A percentile compares a stretch with the other conserved stretches of the same genome.
phyloP scores from a whole-genome alignment of 2,888 invertebrate genomes.

The Rhopalosiphum nymphaeae region DNA sequence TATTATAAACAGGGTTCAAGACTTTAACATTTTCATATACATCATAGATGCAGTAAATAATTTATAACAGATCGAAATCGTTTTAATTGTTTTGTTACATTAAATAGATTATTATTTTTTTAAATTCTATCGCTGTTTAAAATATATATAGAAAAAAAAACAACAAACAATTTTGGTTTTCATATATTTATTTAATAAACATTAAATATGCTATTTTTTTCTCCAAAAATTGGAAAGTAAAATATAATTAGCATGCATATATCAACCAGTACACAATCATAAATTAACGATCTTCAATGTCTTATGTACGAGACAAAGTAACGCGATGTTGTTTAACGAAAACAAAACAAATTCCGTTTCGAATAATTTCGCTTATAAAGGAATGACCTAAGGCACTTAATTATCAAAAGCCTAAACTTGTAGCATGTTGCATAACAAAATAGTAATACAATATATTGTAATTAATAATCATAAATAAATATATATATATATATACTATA shows the following conservation, averaged over 20 bases:
- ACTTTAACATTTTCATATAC: no score
- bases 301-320: slow-evolving; percentile 46
- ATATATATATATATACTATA: not conserved
- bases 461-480: slow-evolving; percentile 27
- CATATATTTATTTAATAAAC: slow-evolving; percentile 62
- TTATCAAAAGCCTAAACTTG: slow-evolving; percentile 59
- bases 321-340: slow-evolving; percentile 49
- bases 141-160: not conserved
- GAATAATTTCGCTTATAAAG: slow-evolving; percentile 55
- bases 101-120: not conserved
- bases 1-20: not conserved
- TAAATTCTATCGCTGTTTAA: not conserved
- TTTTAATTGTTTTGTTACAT: not conserved
- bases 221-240: slow-evolving; percentile 44
- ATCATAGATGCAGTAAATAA: no score
- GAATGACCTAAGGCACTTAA: slow-evolving; percentile 65
- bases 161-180: slow-evolving; percentile 22
- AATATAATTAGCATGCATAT: slow-evolving; percentile 63
- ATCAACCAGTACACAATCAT: slow-evolving; percentile 56
- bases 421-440: slow-evolving; percentile 50
- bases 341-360: slow-evolving; percentile 42
- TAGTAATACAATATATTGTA: slow-evolving; percentile 18
- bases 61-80: not conserved
- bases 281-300: slow-evolving; percentile 41
- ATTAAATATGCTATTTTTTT: slow-evolving; percentile 54